phyloP scores from a whole-genome alignment of 2,113 vertebrate species.

The Cynopterus brachyotis region DNA sequence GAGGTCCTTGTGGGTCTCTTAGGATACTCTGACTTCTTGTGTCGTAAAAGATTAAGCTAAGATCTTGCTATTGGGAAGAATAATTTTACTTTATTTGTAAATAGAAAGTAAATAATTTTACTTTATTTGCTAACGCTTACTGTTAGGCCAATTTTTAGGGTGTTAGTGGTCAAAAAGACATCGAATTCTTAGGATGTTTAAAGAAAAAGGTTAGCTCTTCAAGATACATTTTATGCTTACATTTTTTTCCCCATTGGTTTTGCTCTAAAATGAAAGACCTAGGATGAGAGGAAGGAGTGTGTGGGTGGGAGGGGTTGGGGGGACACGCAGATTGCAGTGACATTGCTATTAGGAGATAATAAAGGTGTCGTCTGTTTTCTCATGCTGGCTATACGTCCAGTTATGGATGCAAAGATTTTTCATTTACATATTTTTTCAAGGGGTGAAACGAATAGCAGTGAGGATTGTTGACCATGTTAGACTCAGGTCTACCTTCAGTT shows the following conservation, averaged over 20 bases:
- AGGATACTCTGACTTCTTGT: neutral
- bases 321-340: neutral
- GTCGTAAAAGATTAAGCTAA: neutral
- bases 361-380: neutral
- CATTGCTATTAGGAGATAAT: neutral
- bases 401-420: neutral
- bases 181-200: neutral
- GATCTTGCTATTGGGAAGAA: neutral
- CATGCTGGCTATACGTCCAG: neutral
- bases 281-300: neutral
- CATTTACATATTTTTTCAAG: neutral
- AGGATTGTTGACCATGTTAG: neutral
- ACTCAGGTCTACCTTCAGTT: too few species aligned
- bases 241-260: neutral
- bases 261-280: neutral
- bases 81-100: neutral
- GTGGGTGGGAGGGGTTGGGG: accelerated
- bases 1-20: neutral
- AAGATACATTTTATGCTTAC: neutral
- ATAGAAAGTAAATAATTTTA: too few species aligned
- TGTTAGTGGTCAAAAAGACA: neutral
- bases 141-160: neutral
- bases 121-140: neutral
- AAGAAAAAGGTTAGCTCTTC: neutral
- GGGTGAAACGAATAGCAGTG: neutral